These are phyloP conservation scores for Chelonia mydas DNA, from an alignment of 2,797 vertebrate species.

Conservation along the genomic window DNA sequence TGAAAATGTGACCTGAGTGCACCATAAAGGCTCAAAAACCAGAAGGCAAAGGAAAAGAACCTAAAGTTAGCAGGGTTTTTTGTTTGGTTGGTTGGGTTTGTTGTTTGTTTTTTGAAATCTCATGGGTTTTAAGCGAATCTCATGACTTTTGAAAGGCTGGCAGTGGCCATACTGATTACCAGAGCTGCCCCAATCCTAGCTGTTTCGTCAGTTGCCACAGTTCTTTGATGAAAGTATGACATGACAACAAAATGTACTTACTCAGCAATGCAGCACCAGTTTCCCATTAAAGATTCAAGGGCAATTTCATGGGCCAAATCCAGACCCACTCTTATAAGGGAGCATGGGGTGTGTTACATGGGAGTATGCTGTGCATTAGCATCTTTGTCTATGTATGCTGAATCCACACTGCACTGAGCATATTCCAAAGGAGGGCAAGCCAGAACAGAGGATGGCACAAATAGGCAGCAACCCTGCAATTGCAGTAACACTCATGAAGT, in stretches of 20 bases:
- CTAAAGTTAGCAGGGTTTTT: neutral
- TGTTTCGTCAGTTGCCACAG: neutral
- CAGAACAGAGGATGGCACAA: neutral
- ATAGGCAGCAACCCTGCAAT: neutral
- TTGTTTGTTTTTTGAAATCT: neutral
- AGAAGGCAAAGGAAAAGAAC: neutral
- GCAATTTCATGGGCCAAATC: neutral
- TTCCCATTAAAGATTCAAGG: neutral
- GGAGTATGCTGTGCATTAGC: neutral
- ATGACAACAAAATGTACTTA: neutral
- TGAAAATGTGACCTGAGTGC: neutral
- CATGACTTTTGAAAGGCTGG: neutral
- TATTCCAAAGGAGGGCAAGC: neutral
- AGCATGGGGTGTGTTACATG: too few relatives aligned
- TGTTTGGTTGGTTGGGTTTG: neutral
- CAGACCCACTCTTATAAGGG: neutral
- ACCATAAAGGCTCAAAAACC: neutral
- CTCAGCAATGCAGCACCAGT: neutral
- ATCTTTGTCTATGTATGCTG: neutral
- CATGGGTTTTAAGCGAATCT: neutral
- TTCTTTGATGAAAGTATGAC: neutral
- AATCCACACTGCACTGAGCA: neutral
- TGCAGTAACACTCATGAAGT: neutral
- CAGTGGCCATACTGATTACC: neutral
- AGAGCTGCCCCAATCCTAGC: neutral